Percentiles rank a stretch among this genome's conserved stretches.
These are phyloP conservation scores for Ifrita kowaldi DNA, from an alignment of 2,113 vertebrate species.

Conservation along the genomic window DNA sequence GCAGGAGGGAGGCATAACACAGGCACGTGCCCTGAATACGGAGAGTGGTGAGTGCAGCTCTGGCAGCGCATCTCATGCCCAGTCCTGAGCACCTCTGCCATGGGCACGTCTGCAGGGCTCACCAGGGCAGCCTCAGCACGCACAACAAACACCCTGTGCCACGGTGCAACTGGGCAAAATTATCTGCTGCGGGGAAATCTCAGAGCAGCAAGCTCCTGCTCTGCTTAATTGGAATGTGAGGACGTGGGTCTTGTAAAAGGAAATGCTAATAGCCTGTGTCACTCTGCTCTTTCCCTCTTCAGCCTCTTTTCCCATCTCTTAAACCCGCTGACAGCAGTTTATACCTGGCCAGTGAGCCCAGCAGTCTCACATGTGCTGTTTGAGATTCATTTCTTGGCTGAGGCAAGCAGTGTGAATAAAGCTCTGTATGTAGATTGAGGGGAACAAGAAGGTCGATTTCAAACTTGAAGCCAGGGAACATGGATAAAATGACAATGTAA, in stretches of 20 bases:
- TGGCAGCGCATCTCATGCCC: neutral
- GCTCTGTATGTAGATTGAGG: neutral
- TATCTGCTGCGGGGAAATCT: neutral
- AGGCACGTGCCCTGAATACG: neutral
- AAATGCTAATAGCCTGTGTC: neutral
- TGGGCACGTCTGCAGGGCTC: neutral
- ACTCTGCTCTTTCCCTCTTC: neutral
- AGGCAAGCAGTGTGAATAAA: neutral
- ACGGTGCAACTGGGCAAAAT: neutral
- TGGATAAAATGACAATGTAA: neutral
- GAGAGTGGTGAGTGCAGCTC: neutral
- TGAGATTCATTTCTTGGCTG: neutral
- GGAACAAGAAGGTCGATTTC: neutral
- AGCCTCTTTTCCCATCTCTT: neutral
- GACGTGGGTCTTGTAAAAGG: neutral
- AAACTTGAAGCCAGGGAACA: neutral
- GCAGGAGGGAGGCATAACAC: neutral
- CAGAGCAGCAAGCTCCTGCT: neutral
- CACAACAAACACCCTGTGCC: neutral
- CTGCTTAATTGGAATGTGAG: neutral
- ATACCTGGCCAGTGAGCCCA: neutral
- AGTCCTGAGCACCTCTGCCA: neutral
- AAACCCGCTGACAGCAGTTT: neutral
- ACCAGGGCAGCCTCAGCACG: neutral
- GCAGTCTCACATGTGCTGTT: neutral